Conservation (phyloP, 2,797 vertebrate genomes). For the Notolabrus celidotus region DNA sequence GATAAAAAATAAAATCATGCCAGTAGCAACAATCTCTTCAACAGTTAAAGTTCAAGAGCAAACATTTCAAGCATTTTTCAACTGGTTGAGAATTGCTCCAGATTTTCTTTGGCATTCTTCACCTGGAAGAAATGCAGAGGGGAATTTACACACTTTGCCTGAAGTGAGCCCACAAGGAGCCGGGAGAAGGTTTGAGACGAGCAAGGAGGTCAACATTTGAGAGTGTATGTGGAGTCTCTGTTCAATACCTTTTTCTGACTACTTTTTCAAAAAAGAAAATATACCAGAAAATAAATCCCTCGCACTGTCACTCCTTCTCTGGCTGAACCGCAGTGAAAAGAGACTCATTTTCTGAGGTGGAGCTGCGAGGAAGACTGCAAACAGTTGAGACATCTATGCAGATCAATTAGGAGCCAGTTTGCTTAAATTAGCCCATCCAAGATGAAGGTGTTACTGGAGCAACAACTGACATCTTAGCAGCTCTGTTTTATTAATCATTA, state of each 20-base stretch:
- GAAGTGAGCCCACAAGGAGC: conserved; percentile 68
- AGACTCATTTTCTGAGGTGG: conserved; percentile 28
- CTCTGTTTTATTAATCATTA: background rate
- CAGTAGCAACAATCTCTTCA: conserved; percentile 72
- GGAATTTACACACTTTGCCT: conserved; percentile 77
- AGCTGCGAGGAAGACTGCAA: conserved; percentile 8
- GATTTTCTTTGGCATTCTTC: conserved; percentile 80
- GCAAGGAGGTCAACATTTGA: conserved; percentile 66
- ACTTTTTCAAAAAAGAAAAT: conserved; percentile 26
- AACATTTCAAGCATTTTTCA: conserved; percentile 83
- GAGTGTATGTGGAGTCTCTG: conserved; percentile 45
- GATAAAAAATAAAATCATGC: conserved; percentile 51
- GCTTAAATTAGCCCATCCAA: conserved; percentile 18
- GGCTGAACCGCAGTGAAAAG: conserved; percentile 26
- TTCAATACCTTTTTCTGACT: conserved; percentile 35
- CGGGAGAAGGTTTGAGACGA: conserved; percentile 64
- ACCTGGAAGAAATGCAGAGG: conserved; percentile 74
- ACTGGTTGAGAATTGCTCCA: conserved; percentile 78
- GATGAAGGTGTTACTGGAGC: background rate
- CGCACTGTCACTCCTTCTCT: conserved; percentile 31
- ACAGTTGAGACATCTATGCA: background rate
- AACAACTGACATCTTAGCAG: background rate
- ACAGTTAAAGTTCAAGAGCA: conserved; percentile 77
- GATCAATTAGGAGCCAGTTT: conserved; percentile 6
- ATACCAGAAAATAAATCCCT: conserved; percentile 36